Percentiles rank a stretch among this genome's conserved stretches.
These are phyloP conservation scores for Craterocephalus amniculus DNA, from an alignment of 2,797 vertebrate genomes.

Conservation along the genomic window DNA sequence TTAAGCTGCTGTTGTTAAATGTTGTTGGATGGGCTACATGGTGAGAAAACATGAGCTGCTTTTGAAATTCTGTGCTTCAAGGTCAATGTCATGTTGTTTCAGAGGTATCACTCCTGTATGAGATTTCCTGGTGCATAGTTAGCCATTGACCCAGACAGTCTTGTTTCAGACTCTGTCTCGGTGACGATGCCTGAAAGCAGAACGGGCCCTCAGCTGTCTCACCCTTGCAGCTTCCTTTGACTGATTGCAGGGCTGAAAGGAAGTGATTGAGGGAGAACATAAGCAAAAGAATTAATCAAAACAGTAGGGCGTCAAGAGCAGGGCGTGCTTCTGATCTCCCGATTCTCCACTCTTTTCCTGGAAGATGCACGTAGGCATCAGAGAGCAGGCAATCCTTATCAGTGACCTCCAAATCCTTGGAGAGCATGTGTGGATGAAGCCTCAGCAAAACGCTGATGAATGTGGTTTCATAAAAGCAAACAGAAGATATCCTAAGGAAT, in stretches of 20 bases:
- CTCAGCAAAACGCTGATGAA: background rate
- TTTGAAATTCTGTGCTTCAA: slow-evolving; percentile 14
- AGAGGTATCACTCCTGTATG: slow-evolving; percentile 18
- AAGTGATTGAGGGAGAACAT: slow-evolving; percentile 52
- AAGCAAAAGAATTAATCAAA: slow-evolving; percentile 39
- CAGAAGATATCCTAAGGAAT: background rate
- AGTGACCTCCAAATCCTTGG: slow-evolving; percentile 5
- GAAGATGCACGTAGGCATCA: slow-evolving; percentile 58
- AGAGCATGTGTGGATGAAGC: slow-evolving; percentile 20
- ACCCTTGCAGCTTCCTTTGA: slow-evolving; percentile 47
- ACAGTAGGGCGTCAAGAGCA: slow-evolving; percentile 25
- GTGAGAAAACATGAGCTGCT: background rate
- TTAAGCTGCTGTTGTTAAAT: slow-evolving; percentile 13
- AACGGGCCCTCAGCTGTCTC: slow-evolving; percentile 39
- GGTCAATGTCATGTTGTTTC: slow-evolving; percentile 29
- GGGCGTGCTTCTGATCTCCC: slow-evolving; percentile 55
- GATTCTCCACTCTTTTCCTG: slow-evolving; percentile 54
- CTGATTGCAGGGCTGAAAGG: slow-evolving; percentile 56
- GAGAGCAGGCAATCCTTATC: slow-evolving; percentile 36
- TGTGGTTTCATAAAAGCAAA: slow-evolving; percentile 3
- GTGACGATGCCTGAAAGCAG: slow-evolving; percentile 24
- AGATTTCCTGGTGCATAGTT: slow-evolving; percentile 33
- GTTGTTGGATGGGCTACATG: background rate
- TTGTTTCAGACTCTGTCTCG: slow-evolving; percentile 23
- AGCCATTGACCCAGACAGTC: slow-evolving; percentile 22